phyloP scores from a whole-genome alignment of 2,113 vertebrate species.

The Caloenas nicobarica region DNA sequence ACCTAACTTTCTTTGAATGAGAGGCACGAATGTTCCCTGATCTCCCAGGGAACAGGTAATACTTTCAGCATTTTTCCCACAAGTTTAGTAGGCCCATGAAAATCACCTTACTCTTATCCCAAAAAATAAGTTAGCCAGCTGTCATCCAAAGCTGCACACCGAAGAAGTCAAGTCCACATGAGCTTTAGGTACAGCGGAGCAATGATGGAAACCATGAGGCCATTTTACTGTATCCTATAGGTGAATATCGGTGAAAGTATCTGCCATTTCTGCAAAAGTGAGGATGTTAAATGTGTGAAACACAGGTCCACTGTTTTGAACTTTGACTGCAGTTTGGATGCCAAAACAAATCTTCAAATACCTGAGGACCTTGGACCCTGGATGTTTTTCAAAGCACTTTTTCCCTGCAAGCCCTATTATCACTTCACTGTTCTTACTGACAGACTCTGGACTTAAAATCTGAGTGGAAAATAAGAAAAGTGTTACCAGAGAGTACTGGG shows the following conservation, averaged over 20 bases:
- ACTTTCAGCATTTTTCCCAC: not conserved
- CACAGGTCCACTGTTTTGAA: not conserved
- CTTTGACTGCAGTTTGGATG: not conserved
- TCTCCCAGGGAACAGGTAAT: not conserved
- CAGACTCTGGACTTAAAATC: not conserved
- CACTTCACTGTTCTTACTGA: not conserved
- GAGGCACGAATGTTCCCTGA: not conserved
- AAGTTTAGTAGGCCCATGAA: not conserved
- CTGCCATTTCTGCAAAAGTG: not conserved
- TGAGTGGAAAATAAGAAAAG: not conserved
- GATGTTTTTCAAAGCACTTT: not conserved
- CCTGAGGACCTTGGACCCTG: not conserved
- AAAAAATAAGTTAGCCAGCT: not conserved
- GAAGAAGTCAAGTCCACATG: not conserved
- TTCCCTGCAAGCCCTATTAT: fast-evolving
- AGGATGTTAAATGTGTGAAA: not conserved
- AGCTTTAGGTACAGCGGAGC: not conserved
- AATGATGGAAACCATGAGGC: not conserved
- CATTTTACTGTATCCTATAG: not conserved
- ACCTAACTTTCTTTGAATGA: not conserved
- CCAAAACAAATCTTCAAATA: not conserved
- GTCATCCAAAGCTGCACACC: not conserved
- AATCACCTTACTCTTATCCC: not conserved
- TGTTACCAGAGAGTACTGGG: not conserved
- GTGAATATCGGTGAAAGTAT: not conserved